Evolutionary conservation across 1,140 invertebrate genomes (phyloP).

Genomic region (Coenobita brevimanus): DNA sequence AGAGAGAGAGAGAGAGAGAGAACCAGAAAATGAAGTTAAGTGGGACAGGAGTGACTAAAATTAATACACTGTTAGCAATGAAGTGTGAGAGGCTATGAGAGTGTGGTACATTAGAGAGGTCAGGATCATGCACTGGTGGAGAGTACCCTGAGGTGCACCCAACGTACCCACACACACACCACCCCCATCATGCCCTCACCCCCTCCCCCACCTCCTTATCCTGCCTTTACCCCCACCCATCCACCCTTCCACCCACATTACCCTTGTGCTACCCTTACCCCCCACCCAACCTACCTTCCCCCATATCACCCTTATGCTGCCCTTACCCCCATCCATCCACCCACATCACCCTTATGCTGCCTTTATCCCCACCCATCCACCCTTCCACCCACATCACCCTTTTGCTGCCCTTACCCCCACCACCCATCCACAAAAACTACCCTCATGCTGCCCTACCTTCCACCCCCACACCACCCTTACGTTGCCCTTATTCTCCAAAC

Average conservation of each 20-base stretch:
- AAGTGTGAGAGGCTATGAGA: too few relatives aligned
- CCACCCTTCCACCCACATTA: neutral
- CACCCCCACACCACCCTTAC: neutral
- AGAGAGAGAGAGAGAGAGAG: constrained; percentile 31
- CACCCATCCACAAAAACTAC: neutral
- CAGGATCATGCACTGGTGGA: too few relatives aligned
- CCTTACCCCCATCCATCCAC: too few relatives aligned
- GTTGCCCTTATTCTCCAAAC: neutral
- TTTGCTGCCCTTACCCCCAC: neutral
- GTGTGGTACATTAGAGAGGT: too few relatives aligned
- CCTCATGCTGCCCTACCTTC: neutral
- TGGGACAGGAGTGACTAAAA: too few relatives aligned
- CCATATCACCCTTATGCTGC: too few relatives aligned
- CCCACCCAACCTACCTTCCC: too few relatives aligned
- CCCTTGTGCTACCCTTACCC: neutral
- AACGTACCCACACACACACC: neutral
- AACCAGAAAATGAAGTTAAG: constrained; percentile 13
- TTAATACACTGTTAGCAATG: too few relatives aligned
- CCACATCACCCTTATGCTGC: too few relatives aligned
- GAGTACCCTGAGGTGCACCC: too few relatives aligned
- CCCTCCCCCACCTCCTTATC: neutral
- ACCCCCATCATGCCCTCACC: neutral
- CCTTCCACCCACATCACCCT: too few relatives aligned
- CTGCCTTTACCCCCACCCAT: neutral
- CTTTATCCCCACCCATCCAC: too few relatives aligned